Base-by-base conservation (phyloP, 2,797 vertebrate genomes). In the Hirundo rustica region DNA sequence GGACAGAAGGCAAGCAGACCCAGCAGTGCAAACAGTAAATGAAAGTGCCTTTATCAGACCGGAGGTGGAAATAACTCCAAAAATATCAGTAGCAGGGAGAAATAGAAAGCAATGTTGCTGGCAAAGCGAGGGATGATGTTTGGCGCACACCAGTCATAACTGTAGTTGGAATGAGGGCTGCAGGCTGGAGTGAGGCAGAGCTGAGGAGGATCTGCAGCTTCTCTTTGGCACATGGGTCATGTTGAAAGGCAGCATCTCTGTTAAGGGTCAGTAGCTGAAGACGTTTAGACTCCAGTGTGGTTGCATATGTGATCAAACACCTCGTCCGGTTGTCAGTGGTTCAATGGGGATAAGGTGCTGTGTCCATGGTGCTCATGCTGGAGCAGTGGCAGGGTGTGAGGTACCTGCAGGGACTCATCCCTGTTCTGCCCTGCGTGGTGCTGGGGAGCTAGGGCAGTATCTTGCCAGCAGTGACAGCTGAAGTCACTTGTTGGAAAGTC, bases 401-500 rank as follows among this genome's bases (percentile, higher is more conserved):
- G 29, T 30, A 16, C 48, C 95, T 75, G 64, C 65, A 85, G 68
- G 50, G 36, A 30, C 29, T 27, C 8, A 2, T 11, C 70, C 78
- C 7, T 0, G 5, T 5, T n/a, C 40, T 45, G 57, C 75, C 81
- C 34, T 0, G 25, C 15, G 3, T 19, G 87, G 36, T 29, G 94
- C 91, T 15, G 79, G 74, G 73, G 72, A 85, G 91, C 79, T 7
- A 51, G 88, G 91, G 93, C 96, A 85, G 74, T 23, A 1, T 20
- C 89, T 93, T 96, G 97, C 97, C 96, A 96, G 97, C 84, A 95
- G 93, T 97, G 97, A 97, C 97, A 98, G 97, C 97, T 98, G 98
- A 98, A 98, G 97, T 98, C 97, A 98, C 97, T 98, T 98, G 97
- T 98, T 98, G 97, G 97, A 97, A 97, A 97, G 97, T 98, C 97